Evolutionary conservation across 2,888 invertebrate species (phyloP), one percentile per base, ranked within the genome.

Genomic region (Girardia tigrina): DNA sequence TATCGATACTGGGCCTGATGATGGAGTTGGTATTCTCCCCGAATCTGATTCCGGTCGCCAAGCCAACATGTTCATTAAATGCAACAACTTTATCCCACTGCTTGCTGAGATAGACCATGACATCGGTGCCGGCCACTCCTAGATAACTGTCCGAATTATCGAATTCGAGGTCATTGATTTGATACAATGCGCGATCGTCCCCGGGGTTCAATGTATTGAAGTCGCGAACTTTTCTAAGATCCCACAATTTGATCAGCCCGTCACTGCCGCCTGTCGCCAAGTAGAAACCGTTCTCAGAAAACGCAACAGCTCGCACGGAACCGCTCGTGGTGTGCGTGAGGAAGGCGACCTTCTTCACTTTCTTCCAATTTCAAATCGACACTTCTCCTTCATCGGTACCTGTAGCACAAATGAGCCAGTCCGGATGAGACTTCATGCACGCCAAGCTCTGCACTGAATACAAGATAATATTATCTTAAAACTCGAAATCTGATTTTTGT

Each of bases 201-300:
- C 74, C 74, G 1, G 74, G 74, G 14, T 23, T 74, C 74, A 98
- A 88, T 0, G 94, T 95, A 85, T 95, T 97, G 86, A 99, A 94
- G 86, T 98, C 98, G 85, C 93, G 95, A 83, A 99, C 86, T 86
- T 97, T 98, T 70, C 98, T 88, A 85, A 99, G 88, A 89, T 99
- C 98, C 98, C 98, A 99, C 14, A 99, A 87, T 84, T 95, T 97
- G 0, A 99, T 92, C 79, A 93, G 92, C 0, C 93, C 89, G 85
- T 98, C 98, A 81, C 94, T 94, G 0, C 97, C 95, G 0, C 97
- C 93, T 14, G 97, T 98, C 0, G 98, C 98, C 81, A 99, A 86
- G 84, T 98, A 97, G 85, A 97, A 98, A 82, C 98, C 98, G 85
- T 99, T 99, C 86, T 99, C 98, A 0, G 97, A 98, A 87, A 99